A percentile compares a stretch with the other conserved stretches of the same genome.
Evolutionary conservation across 1,140 invertebrate species (phyloP).

Genomic region (Ladona fulva): DNA sequence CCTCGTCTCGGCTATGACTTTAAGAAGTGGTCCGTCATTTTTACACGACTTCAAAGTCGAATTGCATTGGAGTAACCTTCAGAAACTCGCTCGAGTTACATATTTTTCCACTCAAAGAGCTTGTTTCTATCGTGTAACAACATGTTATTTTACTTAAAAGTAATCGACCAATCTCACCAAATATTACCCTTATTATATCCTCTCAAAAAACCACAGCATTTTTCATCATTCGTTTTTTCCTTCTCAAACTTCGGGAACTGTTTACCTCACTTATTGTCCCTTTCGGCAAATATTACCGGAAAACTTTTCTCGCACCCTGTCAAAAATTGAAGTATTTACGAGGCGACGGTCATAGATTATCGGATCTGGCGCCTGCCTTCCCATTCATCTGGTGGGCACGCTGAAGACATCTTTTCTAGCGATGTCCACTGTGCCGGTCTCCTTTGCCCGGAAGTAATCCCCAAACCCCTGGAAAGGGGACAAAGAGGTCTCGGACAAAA

Average conservation of each 20-base stretch:
- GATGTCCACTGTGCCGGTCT: not conserved
- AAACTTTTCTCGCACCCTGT: not conserved
- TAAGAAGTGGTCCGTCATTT: too few species aligned
- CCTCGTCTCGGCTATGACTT: too few species aligned
- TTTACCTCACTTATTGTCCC: not conserved
- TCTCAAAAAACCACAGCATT: too few species aligned
- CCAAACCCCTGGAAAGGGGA: not conserved
- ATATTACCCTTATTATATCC: too few species aligned
- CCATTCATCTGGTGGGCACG: not conserved
- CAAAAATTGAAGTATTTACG: conserved; percentile 7
- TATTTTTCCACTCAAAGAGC: too few species aligned
- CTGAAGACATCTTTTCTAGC: not conserved
- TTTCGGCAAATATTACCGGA: conserved; percentile 1
- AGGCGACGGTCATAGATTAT: not conserved
- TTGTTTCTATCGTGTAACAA: too few species aligned
- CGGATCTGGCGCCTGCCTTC: not conserved
- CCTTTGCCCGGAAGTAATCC: not conserved
- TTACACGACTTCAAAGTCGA: too few species aligned
- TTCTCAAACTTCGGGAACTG: not conserved
- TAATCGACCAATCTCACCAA: too few species aligned
- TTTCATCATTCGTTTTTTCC: too few species aligned
- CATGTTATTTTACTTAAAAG: too few species aligned
- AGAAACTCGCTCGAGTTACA: too few species aligned
- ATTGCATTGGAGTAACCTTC: too few species aligned
- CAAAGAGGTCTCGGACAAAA: not conserved